These are phyloP conservation scores for Nematolebias whitei DNA, from an alignment of 2,113 vertebrate genomes.

Conservation along the genomic window DNA sequence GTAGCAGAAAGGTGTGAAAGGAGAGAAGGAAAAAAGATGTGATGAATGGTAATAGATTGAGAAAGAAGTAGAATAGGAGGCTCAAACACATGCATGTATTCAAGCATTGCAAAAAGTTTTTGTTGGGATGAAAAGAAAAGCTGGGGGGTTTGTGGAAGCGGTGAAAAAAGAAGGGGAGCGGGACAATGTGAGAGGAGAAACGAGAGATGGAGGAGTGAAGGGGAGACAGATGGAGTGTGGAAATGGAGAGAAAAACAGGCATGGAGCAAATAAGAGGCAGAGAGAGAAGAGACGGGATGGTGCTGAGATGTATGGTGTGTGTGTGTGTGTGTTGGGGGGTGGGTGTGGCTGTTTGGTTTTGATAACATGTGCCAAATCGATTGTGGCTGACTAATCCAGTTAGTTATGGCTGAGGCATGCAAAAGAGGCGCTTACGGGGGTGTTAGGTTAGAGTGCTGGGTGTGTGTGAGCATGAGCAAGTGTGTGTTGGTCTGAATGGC, in stretches of 20 bases:
- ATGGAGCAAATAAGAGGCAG: slow-evolving; percentile 41
- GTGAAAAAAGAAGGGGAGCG: slow-evolving; percentile 3
- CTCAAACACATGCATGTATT: slow-evolving; percentile 21
- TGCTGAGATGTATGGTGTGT: slow-evolving; percentile 51
- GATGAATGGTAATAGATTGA: background rate
- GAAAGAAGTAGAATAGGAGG: slow-evolving; percentile 5
- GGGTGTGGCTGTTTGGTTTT: slow-evolving; percentile 64
- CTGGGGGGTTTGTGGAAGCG: slow-evolving; percentile 8
- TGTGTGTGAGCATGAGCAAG: slow-evolving; percentile 25
- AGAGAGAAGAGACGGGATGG: slow-evolving; percentile 32
- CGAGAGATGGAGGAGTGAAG: slow-evolving; percentile 24
- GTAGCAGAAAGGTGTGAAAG: slow-evolving; percentile 8
- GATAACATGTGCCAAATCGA: slow-evolving; percentile 78
- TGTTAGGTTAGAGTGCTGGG: slow-evolving; percentile 62
- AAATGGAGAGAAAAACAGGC: slow-evolving; percentile 47
- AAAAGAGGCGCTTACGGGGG: slow-evolving; percentile 71
- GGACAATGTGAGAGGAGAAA: slow-evolving; percentile 33
- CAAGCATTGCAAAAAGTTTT: slow-evolving; percentile 29
- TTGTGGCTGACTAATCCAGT: slow-evolving; percentile 79
- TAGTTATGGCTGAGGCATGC: slow-evolving; percentile 76
- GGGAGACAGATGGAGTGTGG: slow-evolving; percentile 64
- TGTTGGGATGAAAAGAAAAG: slow-evolving; percentile 33
- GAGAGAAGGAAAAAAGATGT: background rate
- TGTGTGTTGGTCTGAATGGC: slow-evolving; percentile 24
- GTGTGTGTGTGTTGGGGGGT: no score